These are phyloP conservation scores for Eristalis arbustorum DNA, from an alignment of 2,888 invertebrate genomes.

Conservation along the genomic window DNA sequence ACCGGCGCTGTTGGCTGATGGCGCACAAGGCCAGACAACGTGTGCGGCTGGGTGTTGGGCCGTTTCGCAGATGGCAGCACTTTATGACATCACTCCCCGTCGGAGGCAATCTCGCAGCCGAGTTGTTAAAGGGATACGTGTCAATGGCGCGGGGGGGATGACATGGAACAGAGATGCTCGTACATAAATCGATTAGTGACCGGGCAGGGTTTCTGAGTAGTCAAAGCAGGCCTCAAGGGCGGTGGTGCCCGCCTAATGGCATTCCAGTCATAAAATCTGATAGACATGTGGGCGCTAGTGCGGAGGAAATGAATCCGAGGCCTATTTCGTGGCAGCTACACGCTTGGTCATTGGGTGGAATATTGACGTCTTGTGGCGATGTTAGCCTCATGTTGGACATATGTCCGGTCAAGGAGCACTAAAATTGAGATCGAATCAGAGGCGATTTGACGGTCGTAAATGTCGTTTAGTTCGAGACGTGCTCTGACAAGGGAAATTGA, in stretches of 20 bases:
- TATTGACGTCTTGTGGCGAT: neutral
- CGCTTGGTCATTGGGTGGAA: neutral
- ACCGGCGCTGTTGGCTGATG: neutral
- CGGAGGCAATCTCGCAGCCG: neutral
- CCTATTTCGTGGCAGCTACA: neutral
- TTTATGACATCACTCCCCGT: constrained; percentile 21
- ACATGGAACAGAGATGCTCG: constrained; percentile 12
- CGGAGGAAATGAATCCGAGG: neutral
- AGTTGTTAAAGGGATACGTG: neutral
- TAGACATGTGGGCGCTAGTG: constrained; percentile 7
- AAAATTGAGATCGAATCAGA: neutral
- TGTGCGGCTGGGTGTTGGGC: neutral
- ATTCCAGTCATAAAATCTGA: constrained; percentile 30
- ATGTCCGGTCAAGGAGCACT: neutral
- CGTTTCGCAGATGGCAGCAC: constrained; percentile 24
- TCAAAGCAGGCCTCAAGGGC: neutral
- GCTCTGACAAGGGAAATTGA: neutral
- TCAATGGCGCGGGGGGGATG: neutral
- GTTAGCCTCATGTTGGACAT: neutral
- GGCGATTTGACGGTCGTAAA: neutral
- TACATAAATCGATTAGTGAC: constrained; percentile 30
- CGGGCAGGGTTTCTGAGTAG: neutral
- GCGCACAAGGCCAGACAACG: neutral
- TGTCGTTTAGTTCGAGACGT: neutral
- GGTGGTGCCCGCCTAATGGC: neutral